Evolutionary conservation across 2,888 invertebrate species (phyloP).

Genomic region (Drosophila anomalipes): DNA sequence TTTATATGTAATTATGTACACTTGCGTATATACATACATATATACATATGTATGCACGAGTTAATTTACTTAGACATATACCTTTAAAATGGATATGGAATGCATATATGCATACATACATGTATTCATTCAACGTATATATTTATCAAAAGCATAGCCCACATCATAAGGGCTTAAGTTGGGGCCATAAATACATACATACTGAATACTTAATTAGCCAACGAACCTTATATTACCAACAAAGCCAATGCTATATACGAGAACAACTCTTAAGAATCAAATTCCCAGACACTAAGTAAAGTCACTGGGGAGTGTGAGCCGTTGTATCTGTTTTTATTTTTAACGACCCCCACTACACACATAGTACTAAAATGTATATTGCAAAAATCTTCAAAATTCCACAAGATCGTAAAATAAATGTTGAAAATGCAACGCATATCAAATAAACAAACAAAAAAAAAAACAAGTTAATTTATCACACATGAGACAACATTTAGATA

Average conservation of each 20-base stretch:
- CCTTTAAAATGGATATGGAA: conserved; percentile 21
- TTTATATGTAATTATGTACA: conserved; percentile 30
- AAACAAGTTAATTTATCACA: conserved; percentile 39
- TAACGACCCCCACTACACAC: not conserved
- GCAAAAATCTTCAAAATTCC: conserved; percentile 27
- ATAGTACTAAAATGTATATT: conserved; percentile 21
- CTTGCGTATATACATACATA: conserved; percentile 13
- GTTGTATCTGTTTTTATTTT: conserved; percentile 25
- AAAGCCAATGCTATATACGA: conserved; percentile 7
- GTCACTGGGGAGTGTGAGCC: conserved; percentile 16
- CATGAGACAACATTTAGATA: conserved; percentile 76
- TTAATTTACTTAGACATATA: conserved; percentile 15
- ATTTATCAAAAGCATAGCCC: conserved; percentile 38
- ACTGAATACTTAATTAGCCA: conserved; percentile 38
- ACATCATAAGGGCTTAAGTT: conserved; percentile 35
- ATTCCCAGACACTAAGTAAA: not conserved
- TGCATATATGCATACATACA: conserved; percentile 9
- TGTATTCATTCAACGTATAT: conserved; percentile 9
- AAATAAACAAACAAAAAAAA: conserved; percentile 31
- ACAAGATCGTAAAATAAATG: conserved; percentile 39
- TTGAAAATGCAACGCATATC: conserved; percentile 76
- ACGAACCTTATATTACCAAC: conserved; percentile 18
- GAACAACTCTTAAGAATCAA: not conserved
- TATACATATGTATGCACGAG: conserved; percentile 9
- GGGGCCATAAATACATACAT: conserved; percentile 45